Evolutionary conservation across 2,888 invertebrate species (phyloP).

Genomic region (Cryptocheilus praepositus): DNA sequence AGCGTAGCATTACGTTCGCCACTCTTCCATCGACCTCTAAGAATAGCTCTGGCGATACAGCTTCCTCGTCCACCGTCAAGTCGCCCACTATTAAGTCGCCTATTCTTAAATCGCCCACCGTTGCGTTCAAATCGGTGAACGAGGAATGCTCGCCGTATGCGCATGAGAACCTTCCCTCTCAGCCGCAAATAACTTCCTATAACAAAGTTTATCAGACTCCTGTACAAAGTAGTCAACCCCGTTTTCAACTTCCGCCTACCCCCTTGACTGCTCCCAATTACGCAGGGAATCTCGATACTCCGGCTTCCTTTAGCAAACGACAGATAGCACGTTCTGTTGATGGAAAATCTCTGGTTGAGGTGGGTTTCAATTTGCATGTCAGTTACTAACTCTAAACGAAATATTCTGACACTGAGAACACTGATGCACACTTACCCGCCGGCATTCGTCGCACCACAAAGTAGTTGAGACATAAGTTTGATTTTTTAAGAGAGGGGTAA

Average conservation of each 20-base stretch:
- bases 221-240: slow-evolving; percentile 47
- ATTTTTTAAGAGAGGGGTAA: too few species aligned
- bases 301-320: slow-evolving; percentile 64
- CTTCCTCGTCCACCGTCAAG: too few species aligned
- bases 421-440: too few species aligned
- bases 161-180: slow-evolving; percentile 50
- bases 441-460: too few species aligned
- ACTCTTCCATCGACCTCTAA: slow-evolving; percentile 54
- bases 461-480: too few species aligned
- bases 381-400: slow-evolving; percentile 9
- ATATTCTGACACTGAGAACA: too few species aligned
- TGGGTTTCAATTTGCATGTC: slow-evolving; percentile 68
- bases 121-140: slow-evolving; percentile 28
- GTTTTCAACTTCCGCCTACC: slow-evolving; percentile 69
- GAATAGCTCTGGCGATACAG: slow-evolving; percentile 15
- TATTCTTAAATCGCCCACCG: not conserved
- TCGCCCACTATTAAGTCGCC: slow-evolving; percentile 13
- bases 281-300: slow-evolving; percentile 55
- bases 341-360: slow-evolving; percentile 69
- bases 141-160: slow-evolving; percentile 43
- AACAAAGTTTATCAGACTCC: slow-evolving; percentile 42
- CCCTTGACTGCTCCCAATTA: slow-evolving; percentile 67
- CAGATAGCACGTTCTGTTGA: slow-evolving; percentile 74
- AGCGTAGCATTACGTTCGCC: slow-evolving; percentile 66
- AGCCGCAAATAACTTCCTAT: slow-evolving; percentile 37